A percentile compares a stretch with the other conserved stretches of the same genome.
Conservation (phyloP, 2,888 invertebrate genomes). For the Mimachlamys varia region DNA sequence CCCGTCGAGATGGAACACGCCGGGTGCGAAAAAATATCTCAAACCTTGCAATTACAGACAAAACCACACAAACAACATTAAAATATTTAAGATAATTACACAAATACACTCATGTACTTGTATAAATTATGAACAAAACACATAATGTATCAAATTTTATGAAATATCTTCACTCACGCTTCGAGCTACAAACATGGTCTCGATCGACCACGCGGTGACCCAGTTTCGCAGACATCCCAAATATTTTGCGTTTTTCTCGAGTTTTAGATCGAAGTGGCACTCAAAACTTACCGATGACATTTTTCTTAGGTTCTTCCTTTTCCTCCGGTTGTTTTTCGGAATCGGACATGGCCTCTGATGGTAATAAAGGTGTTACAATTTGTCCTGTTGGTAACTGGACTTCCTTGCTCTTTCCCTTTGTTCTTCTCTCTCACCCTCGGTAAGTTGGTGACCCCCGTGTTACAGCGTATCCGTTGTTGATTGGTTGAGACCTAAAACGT, state of each 20-base stretch:
- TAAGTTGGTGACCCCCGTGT: slow-evolving; percentile 54
- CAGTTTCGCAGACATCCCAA: slow-evolving; percentile 40
- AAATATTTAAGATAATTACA: neutral
- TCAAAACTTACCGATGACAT: slow-evolving; percentile 71
- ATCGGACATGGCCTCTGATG: slow-evolving; percentile 92
- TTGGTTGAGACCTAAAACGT: neutral
- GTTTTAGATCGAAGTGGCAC: slow-evolving; percentile 43
- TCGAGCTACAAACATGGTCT: neutral
- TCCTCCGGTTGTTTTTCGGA: slow-evolving; percentile 92
- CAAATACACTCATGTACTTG: neutral
- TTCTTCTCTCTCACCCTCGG: slow-evolving; percentile 62
- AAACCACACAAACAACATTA: neutral
- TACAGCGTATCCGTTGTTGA: slow-evolving; percentile 24
- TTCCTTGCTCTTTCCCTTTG: slow-evolving; percentile 64
- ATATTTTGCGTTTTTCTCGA: neutral
- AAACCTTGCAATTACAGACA: neutral
- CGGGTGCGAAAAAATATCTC: slow-evolving; percentile 28
- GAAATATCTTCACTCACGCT: slow-evolving; percentile 1
- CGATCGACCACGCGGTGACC: slow-evolving; percentile 51
- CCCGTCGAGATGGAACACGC: slow-evolving; percentile 37
- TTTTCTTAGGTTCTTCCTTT: slow-evolving; percentile 87
- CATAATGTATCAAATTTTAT: neutral
- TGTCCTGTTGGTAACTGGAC: slow-evolving; percentile 70
- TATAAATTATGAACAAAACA: neutral
- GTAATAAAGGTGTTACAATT: slow-evolving; percentile 71